Percentiles rank a stretch among this genome's conserved stretches.
Evolutionary conservation across 2,113 vertebrate genomes (phyloP).

Genomic region (Gasterosteus aculeatus): DNA sequence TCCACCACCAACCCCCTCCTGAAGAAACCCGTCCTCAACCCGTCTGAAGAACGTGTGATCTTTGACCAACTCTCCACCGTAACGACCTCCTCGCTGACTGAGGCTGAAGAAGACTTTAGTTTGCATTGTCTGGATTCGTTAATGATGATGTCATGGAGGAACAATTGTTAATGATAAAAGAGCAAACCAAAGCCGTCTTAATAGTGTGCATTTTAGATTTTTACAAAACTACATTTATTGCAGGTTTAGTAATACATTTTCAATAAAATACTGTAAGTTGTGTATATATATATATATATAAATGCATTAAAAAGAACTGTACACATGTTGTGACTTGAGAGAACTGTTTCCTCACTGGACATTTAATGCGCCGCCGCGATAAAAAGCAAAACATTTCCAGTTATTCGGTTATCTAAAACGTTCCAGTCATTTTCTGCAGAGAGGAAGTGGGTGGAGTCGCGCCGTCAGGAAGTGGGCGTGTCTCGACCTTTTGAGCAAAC

Average conservation of each 20-base stretch:
- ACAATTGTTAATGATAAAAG: slow-evolving; percentile 3
- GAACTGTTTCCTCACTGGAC: slow-evolving; percentile 7
- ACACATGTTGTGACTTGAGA: slow-evolving; percentile 59
- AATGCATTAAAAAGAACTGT: slow-evolving; percentile 61
- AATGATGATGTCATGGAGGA: slow-evolving; percentile 6
- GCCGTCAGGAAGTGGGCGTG: slow-evolving; percentile 69
- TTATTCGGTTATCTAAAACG: slow-evolving; percentile 67
- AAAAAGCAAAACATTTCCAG: slow-evolving; percentile 62
- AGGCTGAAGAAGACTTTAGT: slow-evolving; percentile 64
- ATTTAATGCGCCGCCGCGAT: slow-evolving; percentile 42
- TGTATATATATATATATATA: slow-evolving; percentile 22
- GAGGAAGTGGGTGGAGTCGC: slow-evolving; percentile 65
- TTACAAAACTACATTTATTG: slow-evolving; percentile 80
- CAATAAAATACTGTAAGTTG: slow-evolving; percentile 65
- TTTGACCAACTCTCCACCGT: no score
- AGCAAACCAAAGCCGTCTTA: not conserved
- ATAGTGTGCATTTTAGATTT: slow-evolving; percentile 74
- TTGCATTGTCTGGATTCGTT: slow-evolving; percentile 27
- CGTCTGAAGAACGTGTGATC: no score
- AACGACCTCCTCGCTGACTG: not conserved
- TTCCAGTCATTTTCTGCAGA: slow-evolving; percentile 74
- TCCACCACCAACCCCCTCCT: no score
- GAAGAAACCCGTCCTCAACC: no score
- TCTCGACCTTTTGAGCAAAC: slow-evolving; percentile 57
- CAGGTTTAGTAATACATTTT: slow-evolving; percentile 59